Evolutionary conservation across 2,797 vertebrate genomes (phyloP).

Genomic region (Buphagus erythrorhynchus): DNA sequence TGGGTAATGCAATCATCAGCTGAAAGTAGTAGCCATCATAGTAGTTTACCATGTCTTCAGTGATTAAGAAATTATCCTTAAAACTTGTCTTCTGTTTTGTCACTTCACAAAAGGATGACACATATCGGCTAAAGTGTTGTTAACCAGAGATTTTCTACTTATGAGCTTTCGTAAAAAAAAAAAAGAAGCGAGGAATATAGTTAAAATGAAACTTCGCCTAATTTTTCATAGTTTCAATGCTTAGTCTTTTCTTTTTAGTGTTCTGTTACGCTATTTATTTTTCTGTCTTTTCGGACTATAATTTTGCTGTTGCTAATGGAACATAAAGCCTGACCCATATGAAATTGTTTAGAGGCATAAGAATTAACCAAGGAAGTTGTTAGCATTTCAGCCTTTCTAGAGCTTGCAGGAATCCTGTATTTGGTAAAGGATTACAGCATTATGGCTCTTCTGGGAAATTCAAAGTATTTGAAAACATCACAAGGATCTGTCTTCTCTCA

Average conservation of each 20-base stretch:
- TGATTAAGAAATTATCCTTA: not conserved
- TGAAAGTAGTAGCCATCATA: not conserved
- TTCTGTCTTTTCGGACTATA: not conserved
- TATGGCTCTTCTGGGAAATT: not conserved
- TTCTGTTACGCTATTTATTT: not conserved
- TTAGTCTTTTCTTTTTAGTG: not conserved
- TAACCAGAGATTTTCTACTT: not conserved
- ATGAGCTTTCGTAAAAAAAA: not conserved
- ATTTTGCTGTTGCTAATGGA: not conserved
- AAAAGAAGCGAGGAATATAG: not conserved
- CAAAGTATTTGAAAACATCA: not conserved
- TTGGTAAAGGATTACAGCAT: not conserved
- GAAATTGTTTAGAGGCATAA: not conserved
- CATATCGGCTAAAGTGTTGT: not conserved
- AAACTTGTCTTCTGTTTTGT: not conserved
- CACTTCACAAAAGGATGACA: not conserved
- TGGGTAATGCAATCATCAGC: not conserved
- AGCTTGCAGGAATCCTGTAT: not conserved
- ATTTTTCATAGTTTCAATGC: not conserved
- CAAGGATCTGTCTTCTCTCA: not conserved
- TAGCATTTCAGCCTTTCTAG: not conserved
- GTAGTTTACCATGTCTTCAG: not conserved
- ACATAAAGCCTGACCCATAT: not conserved
- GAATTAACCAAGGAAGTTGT: not conserved
- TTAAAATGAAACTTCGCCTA: not conserved